Base-by-base conservation (phyloP, 2,113 vertebrate genomes). In the Tricholaema leucomelas region DNA sequence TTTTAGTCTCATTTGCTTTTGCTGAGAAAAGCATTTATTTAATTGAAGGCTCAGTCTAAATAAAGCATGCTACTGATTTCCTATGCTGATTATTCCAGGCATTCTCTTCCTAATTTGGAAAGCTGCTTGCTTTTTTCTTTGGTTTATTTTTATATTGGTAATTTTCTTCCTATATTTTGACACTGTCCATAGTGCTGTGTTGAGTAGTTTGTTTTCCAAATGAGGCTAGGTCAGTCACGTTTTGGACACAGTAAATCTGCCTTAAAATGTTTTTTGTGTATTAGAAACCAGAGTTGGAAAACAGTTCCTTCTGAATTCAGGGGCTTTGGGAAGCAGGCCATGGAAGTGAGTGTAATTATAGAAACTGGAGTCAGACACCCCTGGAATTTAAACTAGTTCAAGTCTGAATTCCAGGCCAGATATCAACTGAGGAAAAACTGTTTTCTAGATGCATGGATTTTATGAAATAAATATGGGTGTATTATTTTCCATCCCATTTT, bases 21-120 rank as follows among this genome's bases (percentile, higher is more conserved):
- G 93, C 95, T 95, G 94, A 95, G 93, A 84, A 94, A 95, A 94
- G 95, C 94, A 86, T 96, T 95, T 96, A 81, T 94, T 95, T 93
- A 95, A 96, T 93, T 90, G 91, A 94, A 93, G 81, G 83, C 83
- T 91, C 84, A 80, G 83, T 87, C 93, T 95, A 95, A 96, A 94
- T 96, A 92, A 93, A 95, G 93, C 88, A 59, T 92, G 74, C 78
- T 72, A 27, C 88, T 96, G 93, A 95, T 96, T 95, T 93, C 94
- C 64, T 92, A 8, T 89, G 92, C 92, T 96, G 84, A 94, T 95
- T 95, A 95, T 95, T 93, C 88, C 74, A 93, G 88, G 86, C 92
- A 89, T 93, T 92, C 84, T 96, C 73, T 82, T 78, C 46, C 91
- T 82, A 91, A 95, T 94, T 94, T 94, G 90, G 93, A 90, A 93